Base-by-base conservation (phyloP, 2,113 vertebrate species). In the Butorides virescens region DNA sequence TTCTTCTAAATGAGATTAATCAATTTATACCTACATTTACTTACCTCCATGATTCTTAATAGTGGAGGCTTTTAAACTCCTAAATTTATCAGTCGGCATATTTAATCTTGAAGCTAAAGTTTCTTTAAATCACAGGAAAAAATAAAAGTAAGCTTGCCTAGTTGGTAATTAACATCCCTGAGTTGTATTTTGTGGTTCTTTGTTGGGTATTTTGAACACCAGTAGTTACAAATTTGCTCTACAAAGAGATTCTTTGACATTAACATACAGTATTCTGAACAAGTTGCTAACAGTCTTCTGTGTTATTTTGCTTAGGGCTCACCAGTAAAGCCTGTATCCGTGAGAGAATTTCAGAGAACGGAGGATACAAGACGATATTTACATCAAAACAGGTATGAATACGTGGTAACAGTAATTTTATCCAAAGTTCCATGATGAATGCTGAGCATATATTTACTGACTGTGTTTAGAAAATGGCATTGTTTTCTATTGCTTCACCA, bases 331-430 rank as follows among this genome's bases (percentile, higher is more conserved):
- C 96, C 94, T 90, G 42, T 75, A 36, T 82, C 96, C 34, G 6
- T 86, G 49, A 98, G 98, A 92, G 98, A 99, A 16, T 92, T 94
- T 95, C 98, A 97, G 36, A 98, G 98, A 96, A 78, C 97, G 74
- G 99, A 99, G 37, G 99, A 99, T 62, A 67, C 93, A 8, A 98
- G 97, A 93, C 97, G 98, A 94, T 97, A 97, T 20, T 95, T 96
- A 71, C 95, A 98, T 88, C 98, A 98, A 83, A 98, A 95, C 97
- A 99, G 98, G 99, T 99, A 97, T 66, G 95, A 84, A 55, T 89
- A 63, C 75, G 7, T 37, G n/a, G 18, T 52, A 52, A 74, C 16
- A 34, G 46, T 92, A 34, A n/a, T 55, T 76, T 47, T 65, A 56
- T 86, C 20, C 30, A 62, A 21, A 67, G n/a, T 78, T 65, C 61